phyloP scores from a whole-genome alignment of 2,888 invertebrate genomes.

The Amphipyra berbera region DNA sequence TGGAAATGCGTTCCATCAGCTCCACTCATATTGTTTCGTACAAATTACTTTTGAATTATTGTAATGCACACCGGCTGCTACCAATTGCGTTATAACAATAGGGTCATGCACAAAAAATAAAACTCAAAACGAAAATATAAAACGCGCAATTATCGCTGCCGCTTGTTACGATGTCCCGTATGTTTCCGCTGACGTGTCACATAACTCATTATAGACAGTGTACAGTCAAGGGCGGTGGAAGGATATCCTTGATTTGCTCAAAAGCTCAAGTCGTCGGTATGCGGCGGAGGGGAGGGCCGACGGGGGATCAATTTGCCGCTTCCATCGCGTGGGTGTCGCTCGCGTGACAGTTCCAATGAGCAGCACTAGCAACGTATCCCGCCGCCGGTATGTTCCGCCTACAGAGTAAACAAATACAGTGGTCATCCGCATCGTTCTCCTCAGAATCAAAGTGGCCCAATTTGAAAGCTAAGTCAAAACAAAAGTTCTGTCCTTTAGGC shows the following conservation, averaged over 20 bases:
- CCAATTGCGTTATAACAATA: slow-evolving; percentile 42
- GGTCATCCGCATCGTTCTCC: neutral
- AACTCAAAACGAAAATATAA: slow-evolving; percentile 19
- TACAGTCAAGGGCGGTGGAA: slow-evolving; percentile 39
- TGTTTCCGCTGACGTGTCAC: slow-evolving; percentile 6
- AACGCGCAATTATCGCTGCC: neutral
- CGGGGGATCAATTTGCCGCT: slow-evolving; percentile 50
- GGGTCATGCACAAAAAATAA: slow-evolving; percentile 5
- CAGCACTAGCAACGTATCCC: neutral
- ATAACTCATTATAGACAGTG: slow-evolving; percentile 2
- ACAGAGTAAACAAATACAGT: neutral
- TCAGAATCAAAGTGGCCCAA: neutral
- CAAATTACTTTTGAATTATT: slow-evolving; percentile 53
- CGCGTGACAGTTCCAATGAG: slow-evolving; percentile 38
- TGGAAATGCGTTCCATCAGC: slow-evolving; percentile 42
- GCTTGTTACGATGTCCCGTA: neutral
- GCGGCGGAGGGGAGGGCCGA: slow-evolving; percentile 15
- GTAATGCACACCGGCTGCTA: slow-evolving; percentile 39
- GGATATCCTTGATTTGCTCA: slow-evolving; percentile 61
- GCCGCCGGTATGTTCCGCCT: slow-evolving; percentile 5
- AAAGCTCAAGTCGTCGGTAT: slow-evolving; percentile 44
- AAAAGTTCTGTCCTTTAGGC: too few relatives aligned
- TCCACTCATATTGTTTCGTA: slow-evolving; percentile 37
- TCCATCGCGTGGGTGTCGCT: slow-evolving; percentile 57
- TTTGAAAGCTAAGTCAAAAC: too few relatives aligned